phyloP scores from a whole-genome alignment of 92 coral and sea anemone species.

The Epizoanthus rinbou region DNA sequence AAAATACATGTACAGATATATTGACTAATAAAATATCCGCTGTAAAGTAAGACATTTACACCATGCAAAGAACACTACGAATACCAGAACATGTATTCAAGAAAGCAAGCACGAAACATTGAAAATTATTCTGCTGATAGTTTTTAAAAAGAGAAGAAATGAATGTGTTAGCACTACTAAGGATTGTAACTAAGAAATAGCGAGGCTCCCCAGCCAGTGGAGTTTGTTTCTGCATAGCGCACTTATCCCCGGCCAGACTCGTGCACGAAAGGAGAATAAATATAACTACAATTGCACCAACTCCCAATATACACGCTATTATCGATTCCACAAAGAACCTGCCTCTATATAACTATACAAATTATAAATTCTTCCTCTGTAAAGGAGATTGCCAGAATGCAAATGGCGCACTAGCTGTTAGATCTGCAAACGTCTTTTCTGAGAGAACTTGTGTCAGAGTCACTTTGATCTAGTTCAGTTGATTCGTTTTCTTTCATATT shows the following conservation, averaged over 20 bases:
- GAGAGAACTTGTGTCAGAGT: background rate
- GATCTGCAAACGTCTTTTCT: background rate
- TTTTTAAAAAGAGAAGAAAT: no score
- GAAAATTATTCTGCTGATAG: no score
- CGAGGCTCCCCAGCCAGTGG: background rate
- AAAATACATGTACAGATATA: no score
- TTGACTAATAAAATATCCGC: no score
- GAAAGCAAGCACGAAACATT: no score
- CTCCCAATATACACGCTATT: slow-evolving; percentile 9
- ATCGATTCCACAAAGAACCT: background rate
- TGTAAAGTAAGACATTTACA: no score
- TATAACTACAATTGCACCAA: slow-evolving; percentile 2
- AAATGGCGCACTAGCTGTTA: background rate
- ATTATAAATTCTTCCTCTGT: background rate
- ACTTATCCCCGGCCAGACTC: background rate
- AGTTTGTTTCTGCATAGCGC: background rate
- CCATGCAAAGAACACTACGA: no score
- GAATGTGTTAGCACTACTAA: background rate
- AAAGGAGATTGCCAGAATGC: background rate
- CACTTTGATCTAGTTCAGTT: slow-evolving; percentile 20
- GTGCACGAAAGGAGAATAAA: background rate
- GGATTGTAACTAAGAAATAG: background rate
- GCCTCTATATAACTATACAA: background rate
- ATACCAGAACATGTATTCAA: no score
- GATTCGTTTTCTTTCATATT: slow-evolving; percentile 10